phyloP scores from a whole-genome alignment of 2,888 invertebrate genomes.

The Cerastis rubricosa region DNA sequence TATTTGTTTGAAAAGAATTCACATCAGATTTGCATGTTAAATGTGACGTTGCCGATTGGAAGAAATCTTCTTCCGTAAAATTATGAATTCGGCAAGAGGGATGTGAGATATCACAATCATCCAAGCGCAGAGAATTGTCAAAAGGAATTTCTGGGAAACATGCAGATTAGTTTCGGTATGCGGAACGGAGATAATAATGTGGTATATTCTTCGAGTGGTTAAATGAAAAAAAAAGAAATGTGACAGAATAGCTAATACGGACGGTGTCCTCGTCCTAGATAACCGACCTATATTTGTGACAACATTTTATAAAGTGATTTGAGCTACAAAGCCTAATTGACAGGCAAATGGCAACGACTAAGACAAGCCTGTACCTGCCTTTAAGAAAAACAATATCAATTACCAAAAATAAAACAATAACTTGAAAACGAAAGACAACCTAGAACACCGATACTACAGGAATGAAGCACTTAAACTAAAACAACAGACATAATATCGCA shows the following conservation, averaged over 20 bases:
- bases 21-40: constrained; percentile 25
- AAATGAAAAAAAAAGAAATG: constrained; percentile 8
- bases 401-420: constrained; percentile 10
- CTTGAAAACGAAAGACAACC: background rate
- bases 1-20: constrained; percentile 7
- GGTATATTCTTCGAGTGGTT: constrained; percentile 11
- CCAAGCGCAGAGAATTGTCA: constrained; percentile 46
- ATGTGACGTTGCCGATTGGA: constrained; percentile 28
- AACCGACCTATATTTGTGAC: constrained; percentile 20
- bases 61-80: constrained; percentile 41
- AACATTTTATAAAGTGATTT: background rate
- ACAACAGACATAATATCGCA: constrained; percentile 16
- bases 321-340: background rate
- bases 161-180: constrained; percentile 45
- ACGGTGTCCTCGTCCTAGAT: background rate
- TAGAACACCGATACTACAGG: background rate
- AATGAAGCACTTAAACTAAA: constrained; percentile 22
- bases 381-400: background rate
- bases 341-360: background rate
- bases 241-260: background rate
- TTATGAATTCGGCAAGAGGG: constrained; percentile 39
- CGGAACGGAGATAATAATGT: constrained; percentile 38
- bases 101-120: constrained; percentile 50
- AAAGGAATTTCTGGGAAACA: constrained; percentile 42
- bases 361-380: background rate